Evolutionary conservation across 2,797 vertebrate species (phyloP), one percentile per base, ranked within the genome.

Genomic region (Alca torda): DNA sequence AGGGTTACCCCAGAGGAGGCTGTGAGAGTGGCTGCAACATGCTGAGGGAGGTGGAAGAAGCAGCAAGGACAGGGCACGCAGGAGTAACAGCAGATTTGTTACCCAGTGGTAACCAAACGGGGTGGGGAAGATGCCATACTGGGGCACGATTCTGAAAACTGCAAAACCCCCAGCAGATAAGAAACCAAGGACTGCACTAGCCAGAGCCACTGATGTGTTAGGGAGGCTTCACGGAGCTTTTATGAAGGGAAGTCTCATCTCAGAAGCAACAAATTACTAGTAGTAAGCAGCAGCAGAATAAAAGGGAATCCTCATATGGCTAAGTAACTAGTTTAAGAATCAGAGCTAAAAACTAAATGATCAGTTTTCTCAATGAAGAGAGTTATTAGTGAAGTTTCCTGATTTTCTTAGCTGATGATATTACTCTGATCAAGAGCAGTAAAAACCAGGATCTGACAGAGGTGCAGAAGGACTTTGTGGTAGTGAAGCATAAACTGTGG

Each of bases 81-180:
- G 37, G 6, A 56, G 28, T 14, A 39, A 31, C 35, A 39, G 61
- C 50, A 60, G 57, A 13, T 56, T 48, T 79, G 41, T 72, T 85
- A 25, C 46, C 31, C 13, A 16, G 54, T 48, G 19, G 25, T 72
- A 69, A 17, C 24, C 43, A 17, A 57, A 25, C 48, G n/a, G 24
- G 13, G 1, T 43, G 24, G 19, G 39, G 45, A 75, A 46, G 35
- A 35, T 82, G 75, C 33, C 16, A 5, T 60, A 7, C 6, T 56
- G 33, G n/a, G 25, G 1, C 0, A 0, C 51, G 50, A 54, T 53
- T 79, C 75, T 88, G 76, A 41, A 7, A 53, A 16, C 19, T 56
- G 10, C 48, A 60, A 83, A 87, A 14, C 2, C 26, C 17, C 20
- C 0, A 0, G 30, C 30, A 48, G 33, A 13, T 31, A 26, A 64